Percentiles rank a stretch among this genome's conserved stretches.
Conservation (phyloP, 2,113 vertebrate species). For the Notiomystis cincta region DNA sequence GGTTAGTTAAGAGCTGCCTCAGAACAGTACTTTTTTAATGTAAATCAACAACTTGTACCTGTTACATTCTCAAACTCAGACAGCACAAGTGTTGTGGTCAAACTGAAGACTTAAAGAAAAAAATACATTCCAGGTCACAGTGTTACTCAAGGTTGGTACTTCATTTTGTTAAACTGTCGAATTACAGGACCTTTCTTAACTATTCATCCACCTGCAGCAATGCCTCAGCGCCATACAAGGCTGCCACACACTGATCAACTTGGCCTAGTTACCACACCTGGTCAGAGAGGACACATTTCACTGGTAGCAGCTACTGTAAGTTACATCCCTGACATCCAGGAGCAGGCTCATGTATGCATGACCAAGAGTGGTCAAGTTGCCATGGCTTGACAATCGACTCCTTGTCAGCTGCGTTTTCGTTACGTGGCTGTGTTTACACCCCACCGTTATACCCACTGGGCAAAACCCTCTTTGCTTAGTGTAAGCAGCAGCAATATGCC, state of each 20-base stretch:
- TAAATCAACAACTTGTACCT: not conserved
- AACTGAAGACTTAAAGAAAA: not conserved
- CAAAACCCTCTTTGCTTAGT: not conserved
- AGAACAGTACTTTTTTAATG: not conserved
- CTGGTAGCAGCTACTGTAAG: not conserved
- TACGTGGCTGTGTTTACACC: not conserved
- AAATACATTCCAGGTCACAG: not conserved
- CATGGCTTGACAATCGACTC: not conserved
- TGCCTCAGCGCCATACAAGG: not conserved
- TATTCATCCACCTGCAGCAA: not conserved
- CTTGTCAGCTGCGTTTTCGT: not conserved
- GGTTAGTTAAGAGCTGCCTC: not conserved
- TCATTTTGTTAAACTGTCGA: not conserved
- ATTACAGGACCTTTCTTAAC: not conserved
- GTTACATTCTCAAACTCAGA: not conserved
- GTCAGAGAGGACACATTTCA: not conserved
- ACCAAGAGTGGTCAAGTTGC: not conserved
- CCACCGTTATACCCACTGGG: not conserved
- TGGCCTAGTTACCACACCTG: not conserved
- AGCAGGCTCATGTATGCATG: not conserved
- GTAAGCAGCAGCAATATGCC: not conserved
- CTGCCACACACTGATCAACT: accelerated
- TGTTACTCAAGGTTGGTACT: not conserved
- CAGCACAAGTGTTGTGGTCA: not conserved
- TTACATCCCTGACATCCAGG: no score